These are phyloP conservation scores for Phylloscopus trochilus DNA, from an alignment of 2,113 vertebrate genomes.

Conservation along the genomic window DNA sequence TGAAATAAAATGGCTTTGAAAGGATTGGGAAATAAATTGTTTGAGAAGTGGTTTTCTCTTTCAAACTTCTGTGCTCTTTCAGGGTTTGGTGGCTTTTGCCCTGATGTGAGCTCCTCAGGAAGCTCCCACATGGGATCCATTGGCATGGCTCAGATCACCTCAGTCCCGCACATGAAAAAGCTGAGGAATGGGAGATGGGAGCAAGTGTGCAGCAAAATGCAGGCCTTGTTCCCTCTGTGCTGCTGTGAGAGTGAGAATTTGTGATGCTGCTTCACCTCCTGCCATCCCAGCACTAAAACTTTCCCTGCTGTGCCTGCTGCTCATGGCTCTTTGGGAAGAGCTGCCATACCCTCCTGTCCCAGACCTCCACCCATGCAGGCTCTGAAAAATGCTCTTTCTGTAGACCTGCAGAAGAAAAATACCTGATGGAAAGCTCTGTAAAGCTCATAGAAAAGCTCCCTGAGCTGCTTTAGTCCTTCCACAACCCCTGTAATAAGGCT, in stretches of 20 bases:
- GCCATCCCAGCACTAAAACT: fast-evolving
- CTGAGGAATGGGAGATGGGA: background rate
- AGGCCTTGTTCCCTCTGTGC: background rate
- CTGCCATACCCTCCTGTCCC: background rate
- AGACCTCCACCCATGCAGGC: background rate
- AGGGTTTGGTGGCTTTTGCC: background rate
- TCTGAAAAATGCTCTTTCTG: background rate
- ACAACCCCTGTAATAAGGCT: too few relatives aligned
- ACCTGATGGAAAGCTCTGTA: too few relatives aligned
- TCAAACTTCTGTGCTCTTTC: background rate
- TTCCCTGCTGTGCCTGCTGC: background rate
- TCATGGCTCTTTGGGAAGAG: background rate
- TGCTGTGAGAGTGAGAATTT: background rate
- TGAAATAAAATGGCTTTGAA: background rate
- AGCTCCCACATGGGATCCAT: fast-evolving
- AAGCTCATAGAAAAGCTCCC: too few relatives aligned
- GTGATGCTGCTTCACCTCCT: background rate
- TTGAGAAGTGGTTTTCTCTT: background rate
- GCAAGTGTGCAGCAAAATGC: background rate
- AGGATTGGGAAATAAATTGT: background rate
- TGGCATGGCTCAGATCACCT: fast-evolving
- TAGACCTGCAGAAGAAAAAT: too few relatives aligned
- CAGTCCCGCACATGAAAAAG: fast-evolving
- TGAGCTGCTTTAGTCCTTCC: too few relatives aligned
- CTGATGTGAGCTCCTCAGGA: background rate